These are phyloP conservation scores for Chaetodon trifascialis DNA, from an alignment of 2,113 vertebrate species.

Conservation along the genomic window DNA sequence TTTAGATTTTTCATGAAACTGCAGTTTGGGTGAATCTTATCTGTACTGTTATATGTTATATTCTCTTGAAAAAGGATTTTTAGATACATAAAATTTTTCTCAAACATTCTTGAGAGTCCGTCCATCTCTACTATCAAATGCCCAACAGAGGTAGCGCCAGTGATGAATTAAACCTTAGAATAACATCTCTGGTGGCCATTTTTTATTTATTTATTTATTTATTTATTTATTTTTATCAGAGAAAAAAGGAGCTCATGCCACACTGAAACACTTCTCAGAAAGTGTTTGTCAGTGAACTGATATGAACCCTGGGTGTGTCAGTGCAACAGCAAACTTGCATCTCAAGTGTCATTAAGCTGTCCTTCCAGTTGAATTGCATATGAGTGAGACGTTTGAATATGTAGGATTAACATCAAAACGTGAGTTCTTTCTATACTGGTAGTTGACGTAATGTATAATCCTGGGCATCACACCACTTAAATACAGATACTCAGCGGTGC, in stretches of 20 bases:
- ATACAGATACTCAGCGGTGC: background rate
- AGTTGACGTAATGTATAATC: background rate
- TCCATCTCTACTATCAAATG: background rate
- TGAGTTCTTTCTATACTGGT: too few species aligned
- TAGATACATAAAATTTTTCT: too few species aligned
- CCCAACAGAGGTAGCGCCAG: background rate
- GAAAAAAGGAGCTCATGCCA: background rate
- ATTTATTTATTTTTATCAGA: background rate
- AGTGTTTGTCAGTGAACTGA: background rate
- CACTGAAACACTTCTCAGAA: background rate
- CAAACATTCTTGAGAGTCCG: background rate
- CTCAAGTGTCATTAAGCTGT: background rate
- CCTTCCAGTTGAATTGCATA: background rate
- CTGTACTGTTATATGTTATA: background rate
- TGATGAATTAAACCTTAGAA: background rate
- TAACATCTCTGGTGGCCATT: background rate
- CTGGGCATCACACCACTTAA: background rate
- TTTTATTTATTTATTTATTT: background rate
- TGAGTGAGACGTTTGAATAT: background rate
- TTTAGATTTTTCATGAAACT: background rate
- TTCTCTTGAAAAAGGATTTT: background rate
- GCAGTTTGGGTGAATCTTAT: background rate
- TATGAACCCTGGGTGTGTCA: slow-evolving; percentile 18
- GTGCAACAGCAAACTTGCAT: too few species aligned
- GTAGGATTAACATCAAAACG: background rate